phyloP scores from a whole-genome alignment of 2,888 invertebrate genomes.

The Apamea epomidion region DNA sequence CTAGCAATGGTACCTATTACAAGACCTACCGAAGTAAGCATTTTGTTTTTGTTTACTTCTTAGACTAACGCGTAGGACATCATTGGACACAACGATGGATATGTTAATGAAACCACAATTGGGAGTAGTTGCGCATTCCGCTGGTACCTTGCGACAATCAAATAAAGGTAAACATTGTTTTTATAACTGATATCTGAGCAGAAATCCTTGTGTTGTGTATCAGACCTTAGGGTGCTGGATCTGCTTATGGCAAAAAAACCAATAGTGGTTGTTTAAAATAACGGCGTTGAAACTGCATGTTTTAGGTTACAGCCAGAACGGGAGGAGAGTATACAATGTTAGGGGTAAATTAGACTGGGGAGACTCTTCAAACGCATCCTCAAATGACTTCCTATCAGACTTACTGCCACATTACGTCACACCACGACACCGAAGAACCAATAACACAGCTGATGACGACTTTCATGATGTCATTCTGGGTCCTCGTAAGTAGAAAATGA shows the following conservation, averaged over 20 bases:
- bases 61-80: slow-evolving; percentile 82
- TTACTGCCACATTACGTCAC: slow-evolving; percentile 87
- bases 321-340: slow-evolving; percentile 76
- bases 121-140: slow-evolving; percentile 81
- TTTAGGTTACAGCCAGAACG: slow-evolving; percentile 71
- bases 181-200: not conserved
- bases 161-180: slow-evolving; percentile 71
- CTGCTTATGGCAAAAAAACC: not conserved
- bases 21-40: slow-evolving; percentile 4
- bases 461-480: slow-evolving; percentile 86
- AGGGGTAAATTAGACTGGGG: slow-evolving; percentile 79
- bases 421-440: slow-evolving; percentile 80
- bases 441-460: slow-evolving; percentile 79
- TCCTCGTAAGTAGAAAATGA: slow-evolving; percentile 71
- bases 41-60: slow-evolving; percentile 45
- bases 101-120: slow-evolving; percentile 77
- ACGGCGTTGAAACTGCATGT: slow-evolving; percentile 8
- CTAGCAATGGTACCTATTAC: not conserved
- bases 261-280: not conserved
- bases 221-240: not conserved
- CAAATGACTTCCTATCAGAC: slow-evolving; percentile 85
- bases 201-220: not conserved
- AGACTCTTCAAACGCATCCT: slow-evolving; percentile 74
- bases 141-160: slow-evolving; percentile 82
- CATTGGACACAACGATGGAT: slow-evolving; percentile 82